Base-by-base conservation (phyloP, 2,888 invertebrate genomes). In the Oligia strigilis region DNA sequence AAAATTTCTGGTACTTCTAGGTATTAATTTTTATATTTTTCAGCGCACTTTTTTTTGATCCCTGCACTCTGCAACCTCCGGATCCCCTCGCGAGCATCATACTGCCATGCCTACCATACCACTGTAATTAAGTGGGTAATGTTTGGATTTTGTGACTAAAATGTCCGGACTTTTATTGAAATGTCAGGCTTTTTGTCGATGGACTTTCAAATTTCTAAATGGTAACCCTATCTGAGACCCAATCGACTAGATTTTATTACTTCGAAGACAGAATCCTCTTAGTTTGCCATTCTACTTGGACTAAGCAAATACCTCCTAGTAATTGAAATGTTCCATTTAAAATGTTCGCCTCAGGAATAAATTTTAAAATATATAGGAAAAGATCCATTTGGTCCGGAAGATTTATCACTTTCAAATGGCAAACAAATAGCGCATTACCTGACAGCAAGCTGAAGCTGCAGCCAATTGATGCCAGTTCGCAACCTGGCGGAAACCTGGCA, bases 391-490 rank as follows among this genome's bases (percentile, higher is more conserved):
- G 40, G 11, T 46, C 23, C 11, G 46, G 19, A 73, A 81, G 72
- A 87, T 85, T 87, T 85, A 67, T 87, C 85, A 84, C 75, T 84
- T 81, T 85, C 85, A 81, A 55, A 66, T 71, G 52, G 75, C 80
- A 75, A 80, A 87, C 85, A 87, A 85, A 77, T 84, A 75, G 77
- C 77, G 70, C 81, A 80, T 85, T 87, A 87, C 85, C 81, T 81
- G 81, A 69, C 87, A 77, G 73, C 58, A 5, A 73, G 58, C 67
- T 55, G 69, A 43, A 46, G 81, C 60, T 87, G 85, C 87, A 85
- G 72, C 81, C 85, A 85, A 85, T 77, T 81, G 85, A 81, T 77
- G 75, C 58, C 70, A 75, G 77, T 66, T 62, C 62, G 40, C 85
- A 29, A 81, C 81, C 85, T 66, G 65, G 46, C 70, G 36, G 19